Percentiles rank a stretch among this genome's conserved stretches.
Conservation (phyloP, 2,113 vertebrate genomes). For the Alethe castanea region DNA sequence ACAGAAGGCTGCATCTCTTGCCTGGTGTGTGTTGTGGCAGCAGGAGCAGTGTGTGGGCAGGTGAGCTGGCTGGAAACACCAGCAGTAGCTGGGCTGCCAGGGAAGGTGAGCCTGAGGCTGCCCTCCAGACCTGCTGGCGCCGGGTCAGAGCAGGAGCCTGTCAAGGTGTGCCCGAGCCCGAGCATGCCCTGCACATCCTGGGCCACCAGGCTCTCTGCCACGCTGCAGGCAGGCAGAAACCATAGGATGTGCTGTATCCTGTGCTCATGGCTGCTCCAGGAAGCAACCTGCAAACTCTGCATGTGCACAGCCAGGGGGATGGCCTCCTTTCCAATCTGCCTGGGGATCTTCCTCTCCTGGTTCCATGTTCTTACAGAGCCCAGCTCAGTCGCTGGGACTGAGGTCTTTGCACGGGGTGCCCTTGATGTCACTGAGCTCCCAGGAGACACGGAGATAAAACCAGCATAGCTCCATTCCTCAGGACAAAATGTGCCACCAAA, state of each 20-base stretch:
- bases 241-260: neutral
- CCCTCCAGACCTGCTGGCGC: neutral
- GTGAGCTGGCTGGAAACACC: neutral
- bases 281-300: neutral
- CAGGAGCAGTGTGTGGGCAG: neutral
- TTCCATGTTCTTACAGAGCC: neutral
- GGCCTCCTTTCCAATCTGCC: neutral
- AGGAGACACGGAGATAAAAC: neutral
- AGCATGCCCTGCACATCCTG: neutral
- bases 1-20: neutral
- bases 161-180: fast-evolving
- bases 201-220: neutral
- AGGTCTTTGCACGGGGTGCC: neutral
- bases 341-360: neutral
- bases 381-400: neutral
- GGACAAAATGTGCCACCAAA: neutral
- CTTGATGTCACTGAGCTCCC: neutral
- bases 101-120: neutral
- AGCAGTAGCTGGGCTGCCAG: neutral
- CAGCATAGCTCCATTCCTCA: neutral
- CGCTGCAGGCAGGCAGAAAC: neutral
- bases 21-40: neutral
- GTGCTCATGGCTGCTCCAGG: neutral
- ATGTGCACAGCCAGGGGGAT: fast-evolving
- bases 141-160: neutral